These are phyloP conservation scores for Sericinus montela DNA, from an alignment of 2,888 invertebrate genomes.

Conservation along the genomic window DNA sequence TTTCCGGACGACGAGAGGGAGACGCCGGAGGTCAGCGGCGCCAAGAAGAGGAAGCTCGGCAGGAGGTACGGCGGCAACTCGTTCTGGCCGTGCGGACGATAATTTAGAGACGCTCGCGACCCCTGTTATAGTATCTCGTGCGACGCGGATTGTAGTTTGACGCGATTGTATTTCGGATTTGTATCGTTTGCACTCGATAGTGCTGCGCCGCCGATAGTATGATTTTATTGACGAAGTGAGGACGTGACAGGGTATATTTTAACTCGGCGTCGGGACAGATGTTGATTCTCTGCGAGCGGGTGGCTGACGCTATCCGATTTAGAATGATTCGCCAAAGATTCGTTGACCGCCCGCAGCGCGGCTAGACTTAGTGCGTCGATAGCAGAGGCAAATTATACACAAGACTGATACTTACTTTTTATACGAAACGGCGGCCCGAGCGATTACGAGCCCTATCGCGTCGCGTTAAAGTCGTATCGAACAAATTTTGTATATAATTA, in stretches of 20 bases:
- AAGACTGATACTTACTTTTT: constrained; percentile 75
- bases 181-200: neutral
- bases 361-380: constrained; percentile 30
- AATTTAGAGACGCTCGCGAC: constrained; percentile 23
- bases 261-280: constrained; percentile 40
- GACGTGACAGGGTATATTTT: neutral
- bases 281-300: constrained; percentile 45
- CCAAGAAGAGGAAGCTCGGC: constrained; percentile 67
- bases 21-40: constrained; percentile 49
- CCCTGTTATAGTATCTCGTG: neutral
- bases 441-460: constrained; percentile 34
- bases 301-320: constrained; percentile 23
- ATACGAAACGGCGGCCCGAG: constrained; percentile 44
- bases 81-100: constrained; percentile 73
- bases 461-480: constrained; percentile 33
- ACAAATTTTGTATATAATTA: constrained; percentile 59
- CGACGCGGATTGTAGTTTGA: neutral
- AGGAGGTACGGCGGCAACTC: constrained; percentile 60
- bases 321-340: constrained; percentile 61
- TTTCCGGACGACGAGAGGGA: constrained; percentile 33
- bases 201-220: too few species aligned
- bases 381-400: constrained; percentile 59
- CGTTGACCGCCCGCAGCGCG: constrained; percentile 42
- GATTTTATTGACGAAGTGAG: neutral
- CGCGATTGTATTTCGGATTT: neutral